A percentile compares a stretch with the other conserved stretches of the same genome.
phyloP scores from a whole-genome alignment of 2,797 vertebrate species.

The Rhinatrema bivittatum region DNA sequence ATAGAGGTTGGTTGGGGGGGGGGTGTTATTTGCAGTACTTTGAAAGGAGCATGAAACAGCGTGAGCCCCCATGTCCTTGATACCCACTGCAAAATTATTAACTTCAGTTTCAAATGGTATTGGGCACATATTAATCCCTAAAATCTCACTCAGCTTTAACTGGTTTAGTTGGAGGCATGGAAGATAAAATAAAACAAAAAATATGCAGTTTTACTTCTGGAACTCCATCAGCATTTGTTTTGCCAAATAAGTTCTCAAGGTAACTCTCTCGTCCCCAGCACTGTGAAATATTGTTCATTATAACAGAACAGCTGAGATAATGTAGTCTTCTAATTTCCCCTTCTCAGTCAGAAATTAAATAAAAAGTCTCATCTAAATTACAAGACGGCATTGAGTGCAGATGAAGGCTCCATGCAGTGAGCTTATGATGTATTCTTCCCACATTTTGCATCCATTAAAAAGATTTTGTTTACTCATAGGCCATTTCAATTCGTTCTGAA shows the following conservation, averaged over 20 bases:
- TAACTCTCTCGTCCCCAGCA: slow-evolving; percentile 55
- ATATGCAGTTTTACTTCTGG: slow-evolving; percentile 22
- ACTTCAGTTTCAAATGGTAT: slow-evolving; percentile 5
- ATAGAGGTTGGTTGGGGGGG: slow-evolving; percentile 39
- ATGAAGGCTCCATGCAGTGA: slow-evolving; percentile 60
- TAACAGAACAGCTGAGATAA: slow-evolving; percentile 62
- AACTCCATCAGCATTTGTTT: slow-evolving; percentile 43
- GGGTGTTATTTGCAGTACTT: slow-evolving; percentile 53
- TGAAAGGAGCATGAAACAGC: slow-evolving; percentile 29
- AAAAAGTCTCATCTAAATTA: slow-evolving; percentile 74
- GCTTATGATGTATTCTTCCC: slow-evolving; percentile 60
- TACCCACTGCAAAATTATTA: slow-evolving; percentile 16
- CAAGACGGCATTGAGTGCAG: slow-evolving; percentile 65
- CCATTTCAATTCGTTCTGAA: slow-evolving; percentile 69
- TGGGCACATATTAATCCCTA: slow-evolving; percentile 15
- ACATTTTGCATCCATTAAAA: slow-evolving; percentile 59
- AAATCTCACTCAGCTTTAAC: slow-evolving; percentile 27
- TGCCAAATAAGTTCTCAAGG: slow-evolving; percentile 61
- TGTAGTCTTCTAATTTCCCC: slow-evolving; percentile 69
- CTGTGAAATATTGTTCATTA: slow-evolving; percentile 69
- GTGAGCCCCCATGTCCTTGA: slow-evolving; percentile 24
- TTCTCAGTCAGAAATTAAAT: slow-evolving; percentile 75
- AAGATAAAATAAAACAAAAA: slow-evolving; percentile 36
- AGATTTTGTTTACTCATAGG: slow-evolving; percentile 60
- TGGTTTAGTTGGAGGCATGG: slow-evolving; percentile 11